Evolutionary conservation across 2,113 vertebrate genomes (phyloP), one percentile per base, ranked within the genome.

Genomic region (Nothoprocta perdicaria): DNA sequence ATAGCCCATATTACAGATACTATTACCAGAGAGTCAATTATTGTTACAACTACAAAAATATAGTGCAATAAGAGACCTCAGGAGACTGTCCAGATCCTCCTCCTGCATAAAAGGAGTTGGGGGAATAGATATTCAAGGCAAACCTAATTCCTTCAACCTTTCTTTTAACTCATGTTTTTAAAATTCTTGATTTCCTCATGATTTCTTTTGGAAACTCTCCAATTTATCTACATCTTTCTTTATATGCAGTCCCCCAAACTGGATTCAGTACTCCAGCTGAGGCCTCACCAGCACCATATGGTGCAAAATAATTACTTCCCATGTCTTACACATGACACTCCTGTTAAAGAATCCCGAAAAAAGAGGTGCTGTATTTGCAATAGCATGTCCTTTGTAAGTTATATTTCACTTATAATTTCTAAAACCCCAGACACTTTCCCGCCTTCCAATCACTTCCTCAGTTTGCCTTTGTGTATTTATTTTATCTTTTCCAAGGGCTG

Each of bases 281-380:
- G 95, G 92, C 95, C 93, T 95, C 90, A 95, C 88, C 92, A 96
- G 92, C 90, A 95, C 95, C 95, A 95, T 95, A 95, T 95, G 95
- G 95, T 95, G 80, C 92, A 96, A 95, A 95, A 96, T 96, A 96
- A 96, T 96, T 96, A 95, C 94, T 95, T 96, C 92, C 94, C 93
- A 96, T 96, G 95, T 95, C 95, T 96, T 96, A 95, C 95, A 95
- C 93, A 93, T 95, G 95, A 95, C 93, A 96, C 92, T 95, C 90
- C 88, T 95, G 95, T 93, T 96, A 96, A 95, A 95, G 94, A 95
- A 95, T 94, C 88, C 93, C 3, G 0, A 78, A 92, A 96, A 95
- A 93, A 83, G 85, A 95, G 92, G 90, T 93, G 83, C 92, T 95
- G 91, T 93, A 90, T 95, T 94, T 94, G 83, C 92, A 95, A 84